Base-by-base conservation (phyloP, 2,113 vertebrate genomes). In the Apodemus speciosus region DNA sequence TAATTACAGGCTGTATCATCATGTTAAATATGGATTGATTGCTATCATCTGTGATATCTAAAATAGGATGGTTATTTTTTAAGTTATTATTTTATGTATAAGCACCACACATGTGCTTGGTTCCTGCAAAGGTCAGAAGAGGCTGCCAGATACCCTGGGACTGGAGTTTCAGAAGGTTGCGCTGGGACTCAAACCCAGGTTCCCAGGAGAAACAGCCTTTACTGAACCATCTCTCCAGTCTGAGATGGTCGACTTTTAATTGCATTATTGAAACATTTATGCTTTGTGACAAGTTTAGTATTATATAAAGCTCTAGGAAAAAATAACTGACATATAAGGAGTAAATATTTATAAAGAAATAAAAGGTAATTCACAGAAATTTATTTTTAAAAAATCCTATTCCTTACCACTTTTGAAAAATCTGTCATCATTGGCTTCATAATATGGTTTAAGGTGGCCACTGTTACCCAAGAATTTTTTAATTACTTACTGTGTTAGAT, bases 401-500 rank as follows among this genome's bases (percentile, higher is more conserved):
- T 77, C 38, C 60, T 93, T 89, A 89, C 2, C 11, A 76, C 32
- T 85, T 91, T 95, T 43, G 91, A 93, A 85, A 92, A 89, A 69
- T 30, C 72, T 75, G 72, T 49, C 4, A 23, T 49, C 18, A 49
- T 71, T 72, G 75, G 14, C 75, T 66, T 92, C n/a, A 46, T 83
- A 56, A 25, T 51, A 89, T 81, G n/a, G 18, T 64, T 76, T 81
- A 77, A 92, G 35, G 66, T 68, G 43, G 85, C 27, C 10, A 25
- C 23, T 73, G 23, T 11, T 73, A 40, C 69, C 38, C 69, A 66
- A 14, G 46, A 85, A 58, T 8, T n/a, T 89, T 66, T 66, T 32
- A 66, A 75, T 35, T 84, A 27, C 38, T 86, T 68, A 87, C 23
- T 72, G 76, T 77, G 43, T 89, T 46, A 30, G 32, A n/a, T 85